Base-by-base conservation (phyloP, 92 coral and sea anemone species). In the Phenganax stokvisi region DNA sequence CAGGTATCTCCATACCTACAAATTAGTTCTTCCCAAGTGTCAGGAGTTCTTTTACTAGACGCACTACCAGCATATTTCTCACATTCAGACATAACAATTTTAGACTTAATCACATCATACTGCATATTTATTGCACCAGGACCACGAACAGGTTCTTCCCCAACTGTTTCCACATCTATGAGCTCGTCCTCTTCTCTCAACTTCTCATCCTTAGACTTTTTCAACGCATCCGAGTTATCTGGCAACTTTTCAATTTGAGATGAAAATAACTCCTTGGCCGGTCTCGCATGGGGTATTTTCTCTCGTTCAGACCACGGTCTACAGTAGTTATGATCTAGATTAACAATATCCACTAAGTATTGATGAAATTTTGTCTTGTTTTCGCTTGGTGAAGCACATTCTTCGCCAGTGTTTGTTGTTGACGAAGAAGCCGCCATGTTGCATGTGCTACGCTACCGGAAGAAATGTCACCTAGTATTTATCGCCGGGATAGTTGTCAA, bases 231-330 rank as follows among this genome's bases (percentile, higher is more conserved):
- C 15, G 30, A 8, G 16, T 10, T 28, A 2, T 37, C 47, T 37
- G 47, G 47, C 47, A 37, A 37, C 47, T 85, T 89, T 13, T 85
- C 86, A 51, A 71, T 77, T 86, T 89, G 85, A 52, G 90, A 81
- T 83, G 90, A 81, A 80, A 96, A 96, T 57, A 96, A 80, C 15
- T 89, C 89, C 69, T 92, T 96, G 75, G 92, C 89, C 0, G 99
- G 99, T 59, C 92, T 89, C 5, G 96, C 97, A 81, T 96, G 92
- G 63, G 92, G 87, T 8, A 97, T 94, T 72, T 89, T 93, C 29
- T 93, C 96, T 61, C 92, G 99, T 12, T 97, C 92, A 81, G 99
- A 96, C 99, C 99, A 96, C 84, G 99, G 99, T 74, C 92, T 96
- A 7, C 97, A 87, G 75, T 96, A 96, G 9, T 93, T 86, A 66